Conservation (phyloP, 2,113 vertebrate species). For the Salvelinus fontinalis region DNA sequence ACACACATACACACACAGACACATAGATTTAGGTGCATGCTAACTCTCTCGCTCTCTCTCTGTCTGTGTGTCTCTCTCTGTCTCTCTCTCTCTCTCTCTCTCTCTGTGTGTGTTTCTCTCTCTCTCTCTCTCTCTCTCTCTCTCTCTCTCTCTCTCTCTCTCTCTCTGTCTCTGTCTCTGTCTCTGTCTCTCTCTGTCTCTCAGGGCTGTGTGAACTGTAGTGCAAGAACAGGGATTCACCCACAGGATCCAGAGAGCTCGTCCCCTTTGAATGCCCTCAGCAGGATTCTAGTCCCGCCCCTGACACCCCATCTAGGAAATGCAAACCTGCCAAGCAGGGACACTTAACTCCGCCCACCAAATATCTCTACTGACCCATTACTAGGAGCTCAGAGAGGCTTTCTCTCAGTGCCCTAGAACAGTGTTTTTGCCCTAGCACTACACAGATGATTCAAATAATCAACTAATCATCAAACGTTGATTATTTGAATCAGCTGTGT, state of each 20-base stretch:
- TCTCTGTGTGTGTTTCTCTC: not conserved
- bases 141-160: too few species aligned
- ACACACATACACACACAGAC: too few species aligned
- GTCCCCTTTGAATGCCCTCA: conserved; percentile 40
- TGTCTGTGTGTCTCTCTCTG: too few species aligned
- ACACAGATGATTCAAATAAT: too few species aligned
- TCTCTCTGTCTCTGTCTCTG: too few species aligned
- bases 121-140: conserved; percentile 14
- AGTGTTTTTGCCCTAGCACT: too few species aligned
- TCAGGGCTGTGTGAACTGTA: conserved; percentile 70
- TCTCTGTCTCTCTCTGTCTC: conserved; percentile 12
- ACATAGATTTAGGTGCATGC: too few species aligned
- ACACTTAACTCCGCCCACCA: conserved; percentile 25
- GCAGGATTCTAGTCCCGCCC: conserved; percentile 35
- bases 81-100: too few species aligned
- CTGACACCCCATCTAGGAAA: conserved; percentile 57
- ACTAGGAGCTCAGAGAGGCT: conserved; percentile 11
- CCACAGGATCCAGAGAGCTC: conserved; percentile 51
- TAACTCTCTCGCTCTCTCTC: too few species aligned
- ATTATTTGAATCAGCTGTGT: too few species aligned
- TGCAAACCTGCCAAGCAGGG: conserved; percentile 21
- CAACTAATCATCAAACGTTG: too few species aligned
- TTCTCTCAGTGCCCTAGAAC: not conserved
- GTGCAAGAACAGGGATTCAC: not conserved
- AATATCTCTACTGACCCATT: conserved; percentile 39